A percentile compares a stretch with the other conserved stretches of the same genome.
These are phyloP conservation scores for Cricetomys ansorgei DNA, from an alignment of 2,113 vertebrate species.

Conservation along the genomic window DNA sequence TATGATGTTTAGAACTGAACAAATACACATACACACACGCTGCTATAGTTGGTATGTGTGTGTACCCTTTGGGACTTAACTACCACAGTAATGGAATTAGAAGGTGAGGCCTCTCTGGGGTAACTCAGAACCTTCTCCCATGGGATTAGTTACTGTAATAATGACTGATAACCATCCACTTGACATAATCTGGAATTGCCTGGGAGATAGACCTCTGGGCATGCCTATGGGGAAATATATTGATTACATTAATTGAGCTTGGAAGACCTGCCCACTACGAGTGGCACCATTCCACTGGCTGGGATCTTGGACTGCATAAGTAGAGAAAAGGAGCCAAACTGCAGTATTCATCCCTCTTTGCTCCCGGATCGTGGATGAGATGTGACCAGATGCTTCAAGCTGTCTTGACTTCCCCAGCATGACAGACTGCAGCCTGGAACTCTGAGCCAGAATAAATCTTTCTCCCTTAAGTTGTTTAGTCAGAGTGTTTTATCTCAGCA, in stretches of 20 bases:
- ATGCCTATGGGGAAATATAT: background rate
- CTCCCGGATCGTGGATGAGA: background rate
- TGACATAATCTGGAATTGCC: background rate
- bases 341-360: background rate
- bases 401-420: background rate
- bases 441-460: background rate
- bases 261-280: background rate
- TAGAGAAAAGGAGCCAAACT: background rate
- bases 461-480: background rate
- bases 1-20: background rate
- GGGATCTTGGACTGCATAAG: background rate
- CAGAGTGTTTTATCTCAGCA: background rate
- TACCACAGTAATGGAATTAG: background rate
- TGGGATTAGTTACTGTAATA: background rate
- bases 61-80: background rate
- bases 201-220: background rate
- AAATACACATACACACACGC: background rate
- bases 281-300: background rate
- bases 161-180: background rate
- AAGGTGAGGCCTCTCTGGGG: background rate
- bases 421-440: background rate
- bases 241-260: background rate
- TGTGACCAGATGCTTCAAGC: background rate
- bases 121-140: background rate
- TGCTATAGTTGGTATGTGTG: background rate